phyloP scores from a whole-genome alignment of 2,797 vertebrate species.

The Rallus crepitans region DNA sequence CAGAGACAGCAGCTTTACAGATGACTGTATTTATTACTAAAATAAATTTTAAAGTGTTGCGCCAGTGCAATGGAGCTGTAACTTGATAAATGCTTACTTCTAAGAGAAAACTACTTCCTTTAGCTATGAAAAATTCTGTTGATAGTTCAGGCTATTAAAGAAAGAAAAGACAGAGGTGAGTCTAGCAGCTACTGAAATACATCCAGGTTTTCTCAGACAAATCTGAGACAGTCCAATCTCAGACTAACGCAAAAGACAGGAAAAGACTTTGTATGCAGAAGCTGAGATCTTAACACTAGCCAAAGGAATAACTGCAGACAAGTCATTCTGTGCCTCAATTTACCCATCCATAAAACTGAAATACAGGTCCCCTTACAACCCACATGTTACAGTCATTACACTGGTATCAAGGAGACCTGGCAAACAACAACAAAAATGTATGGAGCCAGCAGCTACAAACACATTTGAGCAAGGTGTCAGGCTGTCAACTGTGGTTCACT shows the following conservation, averaged over 20 bases:
- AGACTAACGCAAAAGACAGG: background rate
- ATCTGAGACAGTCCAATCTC: background rate
- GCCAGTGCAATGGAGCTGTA: background rate
- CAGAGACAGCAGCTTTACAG: constrained; percentile 34
- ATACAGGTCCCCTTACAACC: background rate
- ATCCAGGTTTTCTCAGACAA: background rate
- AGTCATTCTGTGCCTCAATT: background rate
- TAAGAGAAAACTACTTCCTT: background rate
- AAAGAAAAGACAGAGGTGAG: background rate
- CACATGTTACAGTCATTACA: background rate
- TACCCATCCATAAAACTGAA: background rate
- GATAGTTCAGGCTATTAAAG: background rate
- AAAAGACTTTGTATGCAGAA: background rate
- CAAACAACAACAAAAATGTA: background rate
- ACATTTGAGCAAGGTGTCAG: background rate
- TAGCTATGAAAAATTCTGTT: background rate
- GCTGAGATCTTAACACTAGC: background rate
- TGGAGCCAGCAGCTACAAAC: background rate
- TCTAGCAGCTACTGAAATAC: background rate
- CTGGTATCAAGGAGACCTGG: background rate
- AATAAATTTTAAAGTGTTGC: background rate
- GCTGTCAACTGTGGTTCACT: background rate
- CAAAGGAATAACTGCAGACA: background rate
- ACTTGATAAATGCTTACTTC: background rate
- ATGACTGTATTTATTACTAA: constrained; percentile 32